A percentile compares a stretch with the other conserved stretches of the same genome.
These are phyloP conservation scores for Lycia hirtaria DNA, from an alignment of 2,888 invertebrate species.

Conservation along the genomic window DNA sequence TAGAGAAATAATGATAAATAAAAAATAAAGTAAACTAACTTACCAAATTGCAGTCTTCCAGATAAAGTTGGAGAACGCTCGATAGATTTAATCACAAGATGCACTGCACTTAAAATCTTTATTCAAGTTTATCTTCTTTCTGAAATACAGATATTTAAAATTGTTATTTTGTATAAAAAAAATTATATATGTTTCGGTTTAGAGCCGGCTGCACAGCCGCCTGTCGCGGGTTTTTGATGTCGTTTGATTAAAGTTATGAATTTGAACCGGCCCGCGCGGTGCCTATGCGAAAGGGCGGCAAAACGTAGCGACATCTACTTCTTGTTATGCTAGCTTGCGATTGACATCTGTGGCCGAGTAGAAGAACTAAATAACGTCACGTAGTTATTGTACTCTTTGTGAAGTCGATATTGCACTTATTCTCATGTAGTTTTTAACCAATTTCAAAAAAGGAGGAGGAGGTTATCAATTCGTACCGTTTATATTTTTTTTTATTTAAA, in stretches of 20 bases:
- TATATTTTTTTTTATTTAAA: no score
- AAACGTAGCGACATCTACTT: constrained; percentile 56
- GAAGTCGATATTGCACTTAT: no score
- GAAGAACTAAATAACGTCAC: constrained; percentile 30
- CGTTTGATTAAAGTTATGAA: constrained; percentile 67
- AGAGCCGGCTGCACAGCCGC: constrained; percentile 44
- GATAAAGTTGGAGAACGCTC: constrained; percentile 6
- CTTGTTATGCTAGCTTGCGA: constrained; percentile 3
- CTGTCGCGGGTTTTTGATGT: constrained; percentile 76
- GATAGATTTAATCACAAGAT: constrained; percentile 8
- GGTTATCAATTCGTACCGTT: no score
- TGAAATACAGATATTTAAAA: background rate
- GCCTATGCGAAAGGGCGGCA: constrained; percentile 55
- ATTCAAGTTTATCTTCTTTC: background rate
- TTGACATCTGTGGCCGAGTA: constrained; percentile 63
- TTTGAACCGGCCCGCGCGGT: constrained; percentile 68
- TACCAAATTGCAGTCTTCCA: constrained; percentile 29
- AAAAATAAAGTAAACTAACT: constrained; percentile 29
- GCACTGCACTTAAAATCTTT: constrained; percentile 31
- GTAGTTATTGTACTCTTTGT: background rate
- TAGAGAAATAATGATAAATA: constrained; percentile 2
- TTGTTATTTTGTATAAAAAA: constrained; percentile 18
- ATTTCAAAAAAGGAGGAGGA: no score
- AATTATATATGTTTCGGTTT: constrained; percentile 13
- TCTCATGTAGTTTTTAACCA: no score